Base-by-base conservation (phyloP, 2,113 vertebrate genomes). In the Trinectes maculatus region DNA sequence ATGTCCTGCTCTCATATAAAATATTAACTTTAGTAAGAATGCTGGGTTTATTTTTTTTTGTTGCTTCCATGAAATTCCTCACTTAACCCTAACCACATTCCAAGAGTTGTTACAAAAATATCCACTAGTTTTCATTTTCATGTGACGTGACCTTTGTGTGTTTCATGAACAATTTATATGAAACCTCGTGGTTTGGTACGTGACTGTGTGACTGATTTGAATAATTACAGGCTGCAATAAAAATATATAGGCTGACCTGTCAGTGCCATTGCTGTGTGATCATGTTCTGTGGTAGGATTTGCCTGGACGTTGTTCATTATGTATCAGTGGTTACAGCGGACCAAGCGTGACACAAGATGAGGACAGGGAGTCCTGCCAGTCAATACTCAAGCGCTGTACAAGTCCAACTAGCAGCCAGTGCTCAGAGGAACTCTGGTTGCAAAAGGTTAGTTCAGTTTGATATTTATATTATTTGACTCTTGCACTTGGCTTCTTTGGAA, bases 381-480 rank as follows among this genome's bases (percentile, higher is more conserved):
- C 87, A 71, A 87, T 86, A 80, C 33, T 25, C 31, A 11, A 26
- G 37, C 49, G 58, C 65, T 8, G 40, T 54, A 40, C 34, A 62
- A 43, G 24, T 22, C 18, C 44, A 56, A n/a, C 21, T n/a, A 47
- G 34, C 15, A 7, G 42, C 8, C 15, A 34, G 29, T 12, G 49
- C 24, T 12, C 7, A 39, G 42, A 44, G 22, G 16, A 39, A 34
- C 29, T 42, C 34, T 26, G 22, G 10, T 18, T 26, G 43, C 13
- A 11, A 84, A 86, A 85, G 82, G 87, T 86, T 59, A 70, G n/a
- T 42, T 64, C 66, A n/a, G 2, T 46, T 59, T 85, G 74, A 84
- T 79, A 71, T 80, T 84, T 25, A 86, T 74, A 47, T 57, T 52
- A 51, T 72, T 70, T 81, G 79, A 79, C 71, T 76, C 42, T 63